Base-by-base conservation (phyloP, 1,140 invertebrate species). In the Pseudobourletiella spinata region DNA sequence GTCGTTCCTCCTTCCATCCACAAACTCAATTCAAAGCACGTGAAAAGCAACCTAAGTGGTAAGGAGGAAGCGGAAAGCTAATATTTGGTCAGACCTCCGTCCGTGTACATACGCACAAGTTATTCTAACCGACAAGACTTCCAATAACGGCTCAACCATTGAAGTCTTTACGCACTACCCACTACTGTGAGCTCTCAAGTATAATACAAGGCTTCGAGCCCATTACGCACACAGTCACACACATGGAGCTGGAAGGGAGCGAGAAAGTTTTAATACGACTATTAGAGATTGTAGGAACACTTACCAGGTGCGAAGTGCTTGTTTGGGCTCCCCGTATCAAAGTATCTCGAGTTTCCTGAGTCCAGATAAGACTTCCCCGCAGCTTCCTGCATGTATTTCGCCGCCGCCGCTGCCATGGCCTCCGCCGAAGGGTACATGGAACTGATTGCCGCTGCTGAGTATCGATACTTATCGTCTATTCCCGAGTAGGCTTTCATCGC, bases 331-430 rank as follows among this genome's bases (percentile, higher is more conserved):
- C 63, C 63, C 16, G 51, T 44, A 61, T 69, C 67, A 64, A 69
- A 69, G 48, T 69, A 69, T 64, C 64, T 69, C 24, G 63, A 60
- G 32, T 66, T 66, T 25, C 61, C 55, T 35, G 67, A 48, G 43
- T 69, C 67, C 25, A 69, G 51, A 54, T 69, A 66, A 30, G 64
- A 65, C 52, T 69, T 69, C 24, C 67, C 61, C 14, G 66, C 66
- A 18, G 67, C 67, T 63, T 69, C 67, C 39, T 69, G 67, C 67
- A 69, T 69, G 29, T 69, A 69, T 57, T 69, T 69, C 1, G 67
- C 67, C 11, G 67, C 67, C 16, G 62, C 67, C 30, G 64, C 67
- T 11, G 67, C 67, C 35, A 69, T 51, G 20, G 64, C 59, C 57
- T 69, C 67, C 6, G 67, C 60, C 35, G 61, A 60, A 20, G 63